Evolutionary conservation across 2,888 invertebrate genomes (phyloP), one percentile per base, ranked within the genome.

Genomic region (Volucella bombylans): DNA sequence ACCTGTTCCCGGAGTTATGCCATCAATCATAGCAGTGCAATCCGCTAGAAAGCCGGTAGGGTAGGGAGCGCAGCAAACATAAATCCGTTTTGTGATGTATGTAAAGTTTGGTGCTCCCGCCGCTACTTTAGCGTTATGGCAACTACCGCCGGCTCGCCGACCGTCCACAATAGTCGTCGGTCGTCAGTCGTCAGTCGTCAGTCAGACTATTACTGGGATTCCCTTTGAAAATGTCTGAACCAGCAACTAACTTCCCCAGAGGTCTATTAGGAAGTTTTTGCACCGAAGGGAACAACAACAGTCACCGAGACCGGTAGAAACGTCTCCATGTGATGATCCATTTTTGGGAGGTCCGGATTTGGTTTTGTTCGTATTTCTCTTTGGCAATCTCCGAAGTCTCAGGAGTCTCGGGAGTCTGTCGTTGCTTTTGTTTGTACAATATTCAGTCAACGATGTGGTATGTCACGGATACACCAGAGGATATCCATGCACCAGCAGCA

Each of bases 261-360:
- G 85, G 76, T 82, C 82, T 82, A 82, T 78, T 79, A 73, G 68
- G 68, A 15, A 65, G 69, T 31, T 45, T 59, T 47, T 57, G 73
- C 52, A 62, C 62, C 67, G 11, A 72, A 62, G 78, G 82, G 78
- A 78, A 82, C 81, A 64, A 23, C 73, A 68, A 15, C 41, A 49
- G 68, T 38, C 45, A 41, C 54, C 49, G 14, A 50, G 54, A 55
- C 57, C 47, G 38, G 15, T 52, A 71, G 49, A 45, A 59, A 52
- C 59, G 64, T 77, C 61, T 62, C 76, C 49, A 77, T 76, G 85
- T 85, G 81, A 31, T 31, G 31, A 85, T 85, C 81, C 85, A 85
- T 85, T 85, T 85, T 85, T 85, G 85, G 85, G 85, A 85, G 85
- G 85, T 85, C 85, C 81, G 77, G 85, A 85, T 77, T 81, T 72